Evolutionary conservation across 1,140 invertebrate genomes (phyloP), one percentile per base, ranked within the genome.

Genomic region (Wasmannia auropunctata): DNA sequence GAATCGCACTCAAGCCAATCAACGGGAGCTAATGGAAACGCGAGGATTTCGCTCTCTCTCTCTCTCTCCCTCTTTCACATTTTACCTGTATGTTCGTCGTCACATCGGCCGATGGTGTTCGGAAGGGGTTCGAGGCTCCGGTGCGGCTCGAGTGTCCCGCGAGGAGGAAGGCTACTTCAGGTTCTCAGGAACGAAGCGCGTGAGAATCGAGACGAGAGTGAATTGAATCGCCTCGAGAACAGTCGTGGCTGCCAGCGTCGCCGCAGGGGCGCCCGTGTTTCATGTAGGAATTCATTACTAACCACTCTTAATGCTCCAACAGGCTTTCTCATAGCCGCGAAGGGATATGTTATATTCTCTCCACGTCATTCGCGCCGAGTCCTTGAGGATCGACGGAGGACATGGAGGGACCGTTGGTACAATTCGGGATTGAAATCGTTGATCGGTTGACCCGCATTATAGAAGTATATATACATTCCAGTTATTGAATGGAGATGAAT

Each of bases 1-100:
- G 85, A 89, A 89, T 89, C 89, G 80, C 74, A 85, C 69, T 90
- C 63, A 76, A 83, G 86, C 88, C 89, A 90, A 90, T 90, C 88
- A 90, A 77, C 70, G 28, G 37, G 40, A 28, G 60, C 77, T 86
- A 90, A 90, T 88, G 85, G 84, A 79, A 75, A 89, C 70, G 40
- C 70, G 62, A 25, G 70, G 11, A 22, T 22, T 11, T 60, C 75
- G 58, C 19, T 31, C 72, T 58, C 28, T 51, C 72, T 49, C 31
- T 70, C n/a, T 69, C 40, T n/a, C n/a, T n/a, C n/a, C n/a, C n/a
- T 70, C 60, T 43, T 40, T 56, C 40, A 54, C 58, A 22, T 22
- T n/a, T 80, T 90, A 90, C 88, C 88, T 88, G 34, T 72, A 40
- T 22, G 75, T 90, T n/a, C 88, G 74, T 87, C 77, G 58, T 74